Evolutionary conservation across 2,113 vertebrate species (phyloP).

Genomic region (Nibea albiflora): DNA sequence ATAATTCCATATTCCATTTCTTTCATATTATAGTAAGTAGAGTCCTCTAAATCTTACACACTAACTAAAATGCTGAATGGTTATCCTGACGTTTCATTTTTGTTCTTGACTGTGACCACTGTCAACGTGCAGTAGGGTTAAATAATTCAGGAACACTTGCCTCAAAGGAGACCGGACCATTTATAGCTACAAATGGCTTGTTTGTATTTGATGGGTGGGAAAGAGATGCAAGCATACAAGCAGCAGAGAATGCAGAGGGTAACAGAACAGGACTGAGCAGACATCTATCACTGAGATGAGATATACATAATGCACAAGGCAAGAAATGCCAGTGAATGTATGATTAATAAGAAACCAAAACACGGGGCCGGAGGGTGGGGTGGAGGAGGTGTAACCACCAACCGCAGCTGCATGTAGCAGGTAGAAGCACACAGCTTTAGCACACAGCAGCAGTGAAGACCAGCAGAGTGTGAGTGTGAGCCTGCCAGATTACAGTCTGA

Average conservation of each 20-base stretch:
- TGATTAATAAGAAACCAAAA: constrained; percentile 61
- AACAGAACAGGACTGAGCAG: constrained; percentile 35
- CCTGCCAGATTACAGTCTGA: neutral
- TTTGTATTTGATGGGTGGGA: constrained; percentile 27
- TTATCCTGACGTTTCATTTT: constrained; percentile 24
- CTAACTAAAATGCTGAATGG: neutral
- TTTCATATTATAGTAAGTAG: no score
- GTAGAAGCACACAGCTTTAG: constrained; percentile 13
- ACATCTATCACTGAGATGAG: constrained; percentile 26
- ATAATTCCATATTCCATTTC: no score
- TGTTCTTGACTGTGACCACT: constrained; percentile 2
- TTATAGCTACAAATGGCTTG: constrained; percentile 63
- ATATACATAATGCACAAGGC: constrained; percentile 62
- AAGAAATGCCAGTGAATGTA: constrained; percentile 50
- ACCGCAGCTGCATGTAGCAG: constrained; percentile 20
- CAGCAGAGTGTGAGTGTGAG: neutral
- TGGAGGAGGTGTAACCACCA: constrained; percentile 29
- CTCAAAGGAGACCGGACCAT: constrained; percentile 44
- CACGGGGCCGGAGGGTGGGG: constrained; percentile 18
- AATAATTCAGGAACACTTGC: constrained; percentile 65
- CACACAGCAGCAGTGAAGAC: neutral
- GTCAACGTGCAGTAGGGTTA: constrained; percentile 45
- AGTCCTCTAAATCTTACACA: no score
- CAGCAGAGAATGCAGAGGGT: constrained; percentile 28
- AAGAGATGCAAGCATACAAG: constrained; percentile 37